Base-by-base conservation (phyloP, 2,797 vertebrate genomes). In the Coreius guichenoti region DNA sequence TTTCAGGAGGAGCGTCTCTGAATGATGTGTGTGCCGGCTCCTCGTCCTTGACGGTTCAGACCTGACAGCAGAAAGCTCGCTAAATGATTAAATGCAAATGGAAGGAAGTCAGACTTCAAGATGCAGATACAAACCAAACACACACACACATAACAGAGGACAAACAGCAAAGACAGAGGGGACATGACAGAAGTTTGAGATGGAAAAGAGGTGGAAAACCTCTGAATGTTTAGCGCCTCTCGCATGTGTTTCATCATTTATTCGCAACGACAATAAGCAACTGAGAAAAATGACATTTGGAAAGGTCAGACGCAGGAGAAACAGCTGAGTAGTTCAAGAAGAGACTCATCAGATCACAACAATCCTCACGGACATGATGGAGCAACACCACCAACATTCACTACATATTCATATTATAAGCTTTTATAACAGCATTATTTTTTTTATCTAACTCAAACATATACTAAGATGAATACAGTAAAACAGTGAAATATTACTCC, bases 301-400 rank as follows among this genome's bases (percentile, higher is more conserved):
- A 89, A 89, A 89, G 88, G 88, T 86, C 88, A 86, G 56, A 65
- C 21, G 81, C 73, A 67, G 5, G 72, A 45, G 33, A 47, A 87
- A 87, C 58, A 80, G 86, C 86, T 83, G 82, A 87, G 33, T 5
- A 54, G 68, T 80, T 80, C 39, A 45, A 51, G n/a, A 74, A 29
- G 12, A 19, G 1, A 49, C 45, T 21, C 3, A 31, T 21, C 26
- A 31, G 9, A 74, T 51, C 72, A 74, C 26, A 26, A 26, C n/a
- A 13, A 26, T 61, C 58, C 2, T 5, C 12, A 26, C 1, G 1
- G n/a, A 26, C 23, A 0, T 5, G 36, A 70, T 13, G 68, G 68
- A 69, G 47, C n/a, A 82, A 39, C 23, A 67, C 77, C 17, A 4
- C 17, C 65, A 13, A 49, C 29, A 81, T 51, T 69, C 76, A 82